Conservation (phyloP, 2,888 invertebrate genomes). For the Caenorhabditis zanzibari region DNA sequence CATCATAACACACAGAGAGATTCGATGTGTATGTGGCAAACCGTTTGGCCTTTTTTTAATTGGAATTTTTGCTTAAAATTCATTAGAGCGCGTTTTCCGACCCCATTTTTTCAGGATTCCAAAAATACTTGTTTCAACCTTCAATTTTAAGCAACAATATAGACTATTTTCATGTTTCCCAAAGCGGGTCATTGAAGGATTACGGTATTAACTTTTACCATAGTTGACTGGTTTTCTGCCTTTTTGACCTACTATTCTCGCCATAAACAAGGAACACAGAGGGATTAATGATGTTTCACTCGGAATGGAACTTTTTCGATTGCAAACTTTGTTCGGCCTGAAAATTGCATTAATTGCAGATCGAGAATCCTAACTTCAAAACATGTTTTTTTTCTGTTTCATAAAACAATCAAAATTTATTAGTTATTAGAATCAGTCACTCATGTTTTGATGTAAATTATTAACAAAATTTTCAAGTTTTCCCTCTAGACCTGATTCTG, state of each 20-base stretch:
- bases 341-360: no score
- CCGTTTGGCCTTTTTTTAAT: background rate
- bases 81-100: background rate
- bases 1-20: background rate
- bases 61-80: no score
- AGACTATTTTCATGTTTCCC: background rate
- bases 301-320: background rate
- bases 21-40: constrained; percentile 5
- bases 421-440: no score
- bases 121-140: no score
- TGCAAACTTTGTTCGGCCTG: no score
- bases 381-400: no score
- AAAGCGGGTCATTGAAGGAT: constrained; percentile 21
- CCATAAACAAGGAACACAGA: background rate
- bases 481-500: no score
- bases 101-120: background rate
- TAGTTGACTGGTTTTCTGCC: constrained; percentile 15
- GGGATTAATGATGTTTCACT: constrained; percentile 15
- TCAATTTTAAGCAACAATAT: no score
- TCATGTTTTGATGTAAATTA: no score
- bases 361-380: no score
- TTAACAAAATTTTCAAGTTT: no score
- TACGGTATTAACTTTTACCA: constrained; percentile 32
- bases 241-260: constrained; percentile 9
- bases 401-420: no score